Conservation (phyloP, 2,113 vertebrate species). For the Peromyscus maniculatus region DNA sequence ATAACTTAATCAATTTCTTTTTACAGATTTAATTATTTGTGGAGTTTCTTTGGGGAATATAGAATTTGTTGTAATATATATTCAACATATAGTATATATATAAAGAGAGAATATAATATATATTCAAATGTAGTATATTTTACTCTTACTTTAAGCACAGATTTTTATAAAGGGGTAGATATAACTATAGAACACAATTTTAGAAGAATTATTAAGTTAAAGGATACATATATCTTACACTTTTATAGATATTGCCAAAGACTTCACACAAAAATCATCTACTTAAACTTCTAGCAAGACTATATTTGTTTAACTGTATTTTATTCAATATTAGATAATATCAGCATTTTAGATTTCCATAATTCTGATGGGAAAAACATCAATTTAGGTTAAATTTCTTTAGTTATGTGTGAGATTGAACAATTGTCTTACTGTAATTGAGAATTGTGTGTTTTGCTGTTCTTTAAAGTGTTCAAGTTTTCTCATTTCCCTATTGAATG, state of each 20-base stretch:
- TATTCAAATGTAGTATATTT: neutral
- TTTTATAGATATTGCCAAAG: neutral
- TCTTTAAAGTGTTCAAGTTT: neutral
- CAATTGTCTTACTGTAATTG: neutral
- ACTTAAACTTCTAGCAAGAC: neutral
- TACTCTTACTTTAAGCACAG: neutral
- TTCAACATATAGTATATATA: no score
- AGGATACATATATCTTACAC: neutral
- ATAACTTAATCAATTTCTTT: constrained; percentile 14
- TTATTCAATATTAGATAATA: neutral
- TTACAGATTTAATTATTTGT: constrained; percentile 28
- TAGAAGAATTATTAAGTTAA: neutral
- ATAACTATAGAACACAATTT: neutral
- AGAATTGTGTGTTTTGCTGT: neutral
- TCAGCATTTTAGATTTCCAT: neutral
- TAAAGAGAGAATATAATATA: no score
- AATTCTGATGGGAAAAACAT: neutral
- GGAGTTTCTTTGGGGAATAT: neutral
- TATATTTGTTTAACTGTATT: neutral
- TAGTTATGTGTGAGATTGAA: neutral
- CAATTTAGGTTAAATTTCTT: constrained; percentile 3
- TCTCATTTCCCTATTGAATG: neutral
- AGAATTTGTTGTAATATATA: neutral
- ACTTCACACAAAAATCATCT: neutral
- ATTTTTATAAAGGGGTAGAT: constrained; percentile 7